Evolutionary conservation across 2,113 vertebrate species (phyloP).

Genomic region (Panthera uncia): DNA sequence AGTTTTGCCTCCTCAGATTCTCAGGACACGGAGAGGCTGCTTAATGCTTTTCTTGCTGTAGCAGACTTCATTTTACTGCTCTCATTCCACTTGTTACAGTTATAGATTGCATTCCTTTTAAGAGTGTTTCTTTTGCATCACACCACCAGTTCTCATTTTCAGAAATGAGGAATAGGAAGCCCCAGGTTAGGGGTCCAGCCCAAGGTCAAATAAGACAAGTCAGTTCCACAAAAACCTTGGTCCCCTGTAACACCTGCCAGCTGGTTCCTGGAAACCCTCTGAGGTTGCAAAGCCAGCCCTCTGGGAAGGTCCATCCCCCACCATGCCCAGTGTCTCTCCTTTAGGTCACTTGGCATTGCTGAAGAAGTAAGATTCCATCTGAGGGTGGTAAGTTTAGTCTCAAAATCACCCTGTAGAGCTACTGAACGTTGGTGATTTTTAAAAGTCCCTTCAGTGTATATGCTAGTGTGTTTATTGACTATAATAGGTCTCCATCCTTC

Average conservation of each 20-base stretch:
- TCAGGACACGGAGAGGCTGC: neutral
- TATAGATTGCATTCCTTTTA: neutral
- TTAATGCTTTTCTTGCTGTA: neutral
- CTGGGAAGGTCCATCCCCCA: neutral
- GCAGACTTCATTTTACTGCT: neutral
- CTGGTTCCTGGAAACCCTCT: neutral
- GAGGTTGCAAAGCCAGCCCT: neutral
- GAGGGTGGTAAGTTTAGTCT: neutral
- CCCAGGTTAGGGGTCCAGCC: neutral
- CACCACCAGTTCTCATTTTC: neutral
- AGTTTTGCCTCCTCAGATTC: neutral
- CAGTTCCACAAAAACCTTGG: neutral
- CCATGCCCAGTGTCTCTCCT: fast-evolving
- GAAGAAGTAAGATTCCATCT: neutral
- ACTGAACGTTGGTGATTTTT: neutral
- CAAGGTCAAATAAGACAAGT: neutral
- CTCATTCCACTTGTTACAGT: neutral
- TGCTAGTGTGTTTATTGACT: neutral
- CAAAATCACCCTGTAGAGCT: neutral
- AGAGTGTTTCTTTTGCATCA: neutral
- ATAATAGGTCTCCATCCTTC: neutral
- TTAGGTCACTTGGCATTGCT: neutral
- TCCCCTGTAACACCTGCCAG: neutral
- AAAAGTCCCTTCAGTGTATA: neutral
- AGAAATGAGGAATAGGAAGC: neutral